Conservation (phyloP, 1,140 invertebrate genomes). For the Pseudomyrmex cubaensis region DNA sequence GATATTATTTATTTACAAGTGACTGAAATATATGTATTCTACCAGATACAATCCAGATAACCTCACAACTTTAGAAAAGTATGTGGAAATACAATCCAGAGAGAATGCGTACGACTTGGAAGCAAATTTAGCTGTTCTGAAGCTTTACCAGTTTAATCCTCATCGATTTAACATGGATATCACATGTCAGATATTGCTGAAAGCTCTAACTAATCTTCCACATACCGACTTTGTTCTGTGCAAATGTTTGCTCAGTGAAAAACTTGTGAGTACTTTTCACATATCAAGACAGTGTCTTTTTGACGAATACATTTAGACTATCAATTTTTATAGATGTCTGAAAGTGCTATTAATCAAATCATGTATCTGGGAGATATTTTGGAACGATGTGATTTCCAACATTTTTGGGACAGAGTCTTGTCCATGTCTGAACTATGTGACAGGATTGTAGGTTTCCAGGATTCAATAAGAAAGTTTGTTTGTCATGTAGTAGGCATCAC, state of each 20-base stretch:
- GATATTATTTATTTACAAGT: not conserved
- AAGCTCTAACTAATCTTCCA: constrained; percentile 97
- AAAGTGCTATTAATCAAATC: constrained; percentile 93
- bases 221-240: constrained; percentile 98
- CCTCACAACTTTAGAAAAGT: constrained; percentile 94
- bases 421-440: constrained; percentile 90
- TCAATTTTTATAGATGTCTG: constrained; percentile 89
- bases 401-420: constrained; percentile 94
- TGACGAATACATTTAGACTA: not conserved
- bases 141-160: constrained; percentile 98
- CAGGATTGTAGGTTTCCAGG: constrained; percentile 95
- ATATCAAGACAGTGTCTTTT: not conserved
- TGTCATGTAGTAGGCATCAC: constrained; percentile 99
- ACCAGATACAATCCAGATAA: constrained; percentile 97
- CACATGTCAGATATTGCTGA: constrained; percentile 94
- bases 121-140: constrained; percentile 96
- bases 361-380: constrained; percentile 95
- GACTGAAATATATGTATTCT: constrained; percentile 7
- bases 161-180: constrained; percentile 93
- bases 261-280: constrained; percentile 88
- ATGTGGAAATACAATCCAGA: constrained; percentile 96
- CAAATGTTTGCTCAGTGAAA: constrained; percentile 96
- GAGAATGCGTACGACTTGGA: constrained; percentile 98
- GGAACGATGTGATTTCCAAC: constrained; percentile 96
- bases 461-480: constrained; percentile 98